These are phyloP conservation scores for Ostrea denselamellosa DNA, from an alignment of 1,140 invertebrate species.

Conservation along the genomic window DNA sequence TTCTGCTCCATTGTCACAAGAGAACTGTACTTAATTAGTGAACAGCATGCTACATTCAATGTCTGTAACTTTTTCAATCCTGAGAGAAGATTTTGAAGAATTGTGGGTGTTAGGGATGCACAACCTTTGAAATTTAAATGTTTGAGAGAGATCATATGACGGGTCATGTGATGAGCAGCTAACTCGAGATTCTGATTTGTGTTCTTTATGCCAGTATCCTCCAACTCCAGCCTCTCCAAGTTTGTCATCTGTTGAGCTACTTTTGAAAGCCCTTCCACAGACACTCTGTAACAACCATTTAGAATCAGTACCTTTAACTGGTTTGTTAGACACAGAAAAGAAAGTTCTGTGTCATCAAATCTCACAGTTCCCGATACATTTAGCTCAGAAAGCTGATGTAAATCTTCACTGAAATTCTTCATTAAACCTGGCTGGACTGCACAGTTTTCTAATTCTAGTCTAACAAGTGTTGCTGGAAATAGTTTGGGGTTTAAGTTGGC, in stretches of 20 bases:
- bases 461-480: conserved; percentile 55
- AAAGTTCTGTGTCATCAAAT: conserved; percentile 59
- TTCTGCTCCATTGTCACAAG: not conserved
- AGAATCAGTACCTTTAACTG: conserved; percentile 56
- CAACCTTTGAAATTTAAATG: conserved; percentile 52
- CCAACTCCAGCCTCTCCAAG: conserved; percentile 57
- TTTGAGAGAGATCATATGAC: conserved; percentile 53
- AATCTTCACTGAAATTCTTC: conserved; percentile 9
- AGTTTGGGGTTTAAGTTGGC: conserved; percentile 54
- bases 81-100: conserved; percentile 41
- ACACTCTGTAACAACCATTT: conserved; percentile 63
- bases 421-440: conserved; percentile 59
- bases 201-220: conserved; percentile 46
- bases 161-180: conserved; percentile 59
- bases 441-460: conserved; percentile 53
- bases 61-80: conserved; percentile 44
- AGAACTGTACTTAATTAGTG: not conserved
- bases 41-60: conserved; percentile 45
- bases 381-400: conserved; percentile 55
- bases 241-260: conserved; percentile 53
- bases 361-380: conserved; percentile 49
- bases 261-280: conserved; percentile 50
- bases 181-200: conserved; percentile 51
- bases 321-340: conserved; percentile 52
- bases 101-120: conserved; percentile 42